These are phyloP conservation scores for Diloba caeruleocephala DNA, from an alignment of 2,888 invertebrate genomes.

Conservation along the genomic window DNA sequence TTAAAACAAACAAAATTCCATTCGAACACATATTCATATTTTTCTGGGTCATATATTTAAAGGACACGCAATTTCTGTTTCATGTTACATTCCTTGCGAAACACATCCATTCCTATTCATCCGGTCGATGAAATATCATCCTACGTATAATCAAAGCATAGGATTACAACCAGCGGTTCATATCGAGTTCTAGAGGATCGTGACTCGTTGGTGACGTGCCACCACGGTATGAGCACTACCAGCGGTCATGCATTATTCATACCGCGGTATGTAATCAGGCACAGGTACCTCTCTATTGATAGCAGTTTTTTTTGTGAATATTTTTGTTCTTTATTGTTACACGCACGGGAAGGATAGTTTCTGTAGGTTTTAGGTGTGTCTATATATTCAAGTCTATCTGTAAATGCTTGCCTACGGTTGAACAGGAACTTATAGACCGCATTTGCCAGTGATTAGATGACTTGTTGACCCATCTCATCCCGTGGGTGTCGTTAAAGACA, in stretches of 20 bases:
- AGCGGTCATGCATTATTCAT: slow-evolving; percentile 63
- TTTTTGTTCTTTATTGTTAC: slow-evolving; percentile 18
- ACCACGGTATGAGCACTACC: slow-evolving; percentile 45
- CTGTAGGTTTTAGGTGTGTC: neutral
- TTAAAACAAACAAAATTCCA: too few relatives aligned
- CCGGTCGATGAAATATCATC: slow-evolving; percentile 11
- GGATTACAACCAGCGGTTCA: slow-evolving; percentile 27
- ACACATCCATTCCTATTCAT: slow-evolving; percentile 21
- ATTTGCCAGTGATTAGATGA: too few relatives aligned
- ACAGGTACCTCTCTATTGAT: slow-evolving; percentile 60
- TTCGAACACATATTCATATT: too few relatives aligned
- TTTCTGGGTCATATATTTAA: neutral
- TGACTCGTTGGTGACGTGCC: slow-evolving; percentile 33
- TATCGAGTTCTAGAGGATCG: slow-evolving; percentile 28
- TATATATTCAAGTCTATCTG: neutral
- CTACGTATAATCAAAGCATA: slow-evolving; percentile 21
- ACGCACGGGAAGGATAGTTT: too few relatives aligned
- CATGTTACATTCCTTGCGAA: neutral
- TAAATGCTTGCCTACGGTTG: neutral
- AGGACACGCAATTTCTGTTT: neutral
- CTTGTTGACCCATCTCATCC: too few relatives aligned
- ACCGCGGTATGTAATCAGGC: slow-evolving; percentile 54
- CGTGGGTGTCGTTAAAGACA: too few relatives aligned
- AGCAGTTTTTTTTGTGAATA: slow-evolving; percentile 31
- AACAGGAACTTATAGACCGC: too few relatives aligned